Conservation (phyloP, 2,888 invertebrate genomes). For the Crematogaster levior region DNA sequence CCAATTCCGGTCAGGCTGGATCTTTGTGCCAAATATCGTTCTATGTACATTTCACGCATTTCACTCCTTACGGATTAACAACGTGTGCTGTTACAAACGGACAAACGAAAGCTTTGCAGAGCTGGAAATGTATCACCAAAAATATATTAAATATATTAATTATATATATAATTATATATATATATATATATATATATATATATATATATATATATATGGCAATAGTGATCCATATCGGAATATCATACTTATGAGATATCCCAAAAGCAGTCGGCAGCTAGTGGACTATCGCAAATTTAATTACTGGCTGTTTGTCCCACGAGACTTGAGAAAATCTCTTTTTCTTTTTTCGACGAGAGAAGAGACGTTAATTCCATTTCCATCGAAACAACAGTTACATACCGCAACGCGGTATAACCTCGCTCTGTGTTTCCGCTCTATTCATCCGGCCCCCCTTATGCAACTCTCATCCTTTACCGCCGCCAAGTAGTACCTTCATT, state of each 20-base stretch:
- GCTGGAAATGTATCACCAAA: too few relatives aligned
- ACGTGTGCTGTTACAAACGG: too few relatives aligned
- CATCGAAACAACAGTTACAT: conserved; percentile 38
- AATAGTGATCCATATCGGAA: too few relatives aligned
- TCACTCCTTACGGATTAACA: too few relatives aligned
- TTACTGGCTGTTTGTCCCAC: conserved; percentile 32
- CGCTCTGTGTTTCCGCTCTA: conserved; percentile 34
- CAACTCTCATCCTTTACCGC: background rate
- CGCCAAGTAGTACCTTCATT: conserved; percentile 1
- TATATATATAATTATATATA: too few relatives aligned
- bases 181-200: too few relatives aligned
- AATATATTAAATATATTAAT: too few relatives aligned
- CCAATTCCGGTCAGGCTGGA: too few relatives aligned
- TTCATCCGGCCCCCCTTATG: background rate
- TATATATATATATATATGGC: too few relatives aligned
- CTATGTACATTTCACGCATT: too few relatives aligned
- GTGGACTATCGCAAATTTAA: conserved; percentile 37
- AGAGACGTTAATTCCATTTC: conserved; percentile 51
- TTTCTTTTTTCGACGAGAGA: conserved; percentile 31
- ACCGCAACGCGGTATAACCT: conserved; percentile 16
- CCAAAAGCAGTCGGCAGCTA: conserved; percentile 6
- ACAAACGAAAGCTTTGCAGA: too few relatives aligned
- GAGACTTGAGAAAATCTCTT: background rate
- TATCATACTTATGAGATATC: conserved; percentile 45
- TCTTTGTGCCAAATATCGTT: too few relatives aligned